A percentile compares a stretch with the other conserved stretches of the same genome.
Evolutionary conservation across 2,113 vertebrate genomes (phyloP).

Genomic region (Tetrao urogallus): DNA sequence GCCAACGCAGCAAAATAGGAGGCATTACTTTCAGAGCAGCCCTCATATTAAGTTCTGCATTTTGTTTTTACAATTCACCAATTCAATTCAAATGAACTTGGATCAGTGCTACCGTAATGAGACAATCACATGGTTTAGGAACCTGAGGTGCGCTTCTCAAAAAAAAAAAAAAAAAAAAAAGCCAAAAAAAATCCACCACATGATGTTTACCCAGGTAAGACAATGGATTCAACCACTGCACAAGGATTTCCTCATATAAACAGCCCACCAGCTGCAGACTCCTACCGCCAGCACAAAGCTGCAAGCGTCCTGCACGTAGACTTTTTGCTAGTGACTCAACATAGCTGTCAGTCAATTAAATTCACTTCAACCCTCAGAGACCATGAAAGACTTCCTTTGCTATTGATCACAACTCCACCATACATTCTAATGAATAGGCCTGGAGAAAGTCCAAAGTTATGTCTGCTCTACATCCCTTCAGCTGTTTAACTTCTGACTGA

Average conservation of each 20-base stretch:
- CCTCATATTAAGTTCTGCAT: background rate
- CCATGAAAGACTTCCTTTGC: background rate
- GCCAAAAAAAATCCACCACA: no score
- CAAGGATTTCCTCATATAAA: background rate
- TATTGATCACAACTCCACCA: background rate
- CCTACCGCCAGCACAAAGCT: background rate
- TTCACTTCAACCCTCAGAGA: background rate
- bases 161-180: background rate
- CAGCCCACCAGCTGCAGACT: background rate
- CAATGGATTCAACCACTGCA: background rate
- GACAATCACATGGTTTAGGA: background rate
- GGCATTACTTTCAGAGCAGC: no score
- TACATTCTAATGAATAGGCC: background rate
- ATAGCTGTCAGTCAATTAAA: background rate
- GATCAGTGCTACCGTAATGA: background rate
- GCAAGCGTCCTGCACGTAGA: accelerated
- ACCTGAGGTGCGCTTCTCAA: background rate
- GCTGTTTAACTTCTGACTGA: background rate
- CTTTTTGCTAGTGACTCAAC: background rate
- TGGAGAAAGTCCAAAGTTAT: background rate
- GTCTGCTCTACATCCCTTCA: background rate
- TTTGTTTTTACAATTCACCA: background rate
- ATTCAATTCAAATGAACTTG: background rate
- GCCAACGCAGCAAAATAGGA: no score
- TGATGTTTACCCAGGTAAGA: background rate